phyloP scores from a whole-genome alignment of 2,888 invertebrate genomes.

The Strigamia crassipes region DNA sequence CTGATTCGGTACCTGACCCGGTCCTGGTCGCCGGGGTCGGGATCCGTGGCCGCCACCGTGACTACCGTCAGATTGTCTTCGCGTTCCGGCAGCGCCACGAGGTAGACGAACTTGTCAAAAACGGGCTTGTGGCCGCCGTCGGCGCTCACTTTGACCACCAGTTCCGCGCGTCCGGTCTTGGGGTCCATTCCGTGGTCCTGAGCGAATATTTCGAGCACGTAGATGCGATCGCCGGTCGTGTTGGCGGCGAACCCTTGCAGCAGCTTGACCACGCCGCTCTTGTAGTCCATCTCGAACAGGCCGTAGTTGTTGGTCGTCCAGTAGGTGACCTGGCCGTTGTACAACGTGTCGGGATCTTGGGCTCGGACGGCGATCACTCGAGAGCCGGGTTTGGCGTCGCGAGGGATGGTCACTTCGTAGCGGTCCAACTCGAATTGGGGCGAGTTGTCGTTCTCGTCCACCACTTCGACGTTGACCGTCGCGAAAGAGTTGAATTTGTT shows the following conservation, averaged over 20 bases:
- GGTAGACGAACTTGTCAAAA: constrained; percentile 54
- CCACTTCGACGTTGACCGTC: constrained; percentile 51
- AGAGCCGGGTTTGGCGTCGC: constrained; percentile 53
- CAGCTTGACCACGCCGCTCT: constrained; percentile 54
- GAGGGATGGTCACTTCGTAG: constrained; percentile 53
- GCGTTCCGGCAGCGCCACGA: constrained; percentile 54
- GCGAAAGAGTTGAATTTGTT: constrained; percentile 48
- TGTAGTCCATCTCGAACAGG: constrained; percentile 54
- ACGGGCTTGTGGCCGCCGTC: constrained; percentile 54
- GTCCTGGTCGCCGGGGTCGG: constrained; percentile 52
- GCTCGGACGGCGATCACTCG: constrained; percentile 53
- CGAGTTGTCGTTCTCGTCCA: constrained; percentile 55
- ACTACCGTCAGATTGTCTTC: constrained; percentile 52
- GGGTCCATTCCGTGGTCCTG: constrained; percentile 54
- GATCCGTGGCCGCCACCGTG: constrained; percentile 53
- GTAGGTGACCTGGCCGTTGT: constrained; percentile 55
- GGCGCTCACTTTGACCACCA: constrained; percentile 52
- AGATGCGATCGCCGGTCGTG: constrained; percentile 51
- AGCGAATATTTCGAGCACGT: constrained; percentile 54
- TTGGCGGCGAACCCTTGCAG: constrained; percentile 46
- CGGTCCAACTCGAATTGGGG: constrained; percentile 54
- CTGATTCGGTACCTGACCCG: constrained; percentile 52
- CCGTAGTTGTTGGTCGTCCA: constrained; percentile 56
- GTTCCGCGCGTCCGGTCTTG: constrained; percentile 53
- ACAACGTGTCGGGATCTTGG: constrained; percentile 54